A percentile compares a stretch with the other conserved stretches of the same genome.
Conservation (phyloP, 2,888 invertebrate genomes). For the Campaea margaritaria region DNA sequence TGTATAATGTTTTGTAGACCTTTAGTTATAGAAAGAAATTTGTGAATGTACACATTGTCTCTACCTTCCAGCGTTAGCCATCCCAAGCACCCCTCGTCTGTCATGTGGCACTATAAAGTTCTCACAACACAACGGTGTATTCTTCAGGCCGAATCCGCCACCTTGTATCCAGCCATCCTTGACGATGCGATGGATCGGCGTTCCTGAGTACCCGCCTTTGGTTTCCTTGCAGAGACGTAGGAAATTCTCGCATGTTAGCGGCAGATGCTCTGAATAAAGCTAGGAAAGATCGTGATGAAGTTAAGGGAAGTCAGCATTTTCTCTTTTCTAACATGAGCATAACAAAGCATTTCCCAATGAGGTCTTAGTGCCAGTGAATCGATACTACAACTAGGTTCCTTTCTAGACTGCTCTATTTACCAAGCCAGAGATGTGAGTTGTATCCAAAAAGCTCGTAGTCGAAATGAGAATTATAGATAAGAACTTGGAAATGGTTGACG, state of each 20-base stretch:
- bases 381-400: no score
- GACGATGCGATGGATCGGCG: conserved; percentile 87
- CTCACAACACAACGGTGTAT: conserved; percentile 84
- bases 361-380: no score
- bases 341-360: no score
- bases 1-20: no score
- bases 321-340: not conserved
- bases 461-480: no score
- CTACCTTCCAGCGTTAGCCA: conserved; percentile 88
- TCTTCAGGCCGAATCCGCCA: conserved; percentile 81
- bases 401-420: no score
- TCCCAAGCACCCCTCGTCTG: conserved; percentile 88
- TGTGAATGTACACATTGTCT: no score
- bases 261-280: conserved; percentile 86
- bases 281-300: conserved; percentile 49
- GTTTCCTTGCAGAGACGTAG: conserved; percentile 79
- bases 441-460: no score
- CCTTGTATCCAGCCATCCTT: conserved; percentile 90
- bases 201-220: conserved; percentile 81
- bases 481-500: no score
- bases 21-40: no score
- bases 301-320: not conserved
- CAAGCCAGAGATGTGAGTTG: no score
- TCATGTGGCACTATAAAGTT: conserved; percentile 88
- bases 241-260: conserved; percentile 85